A percentile compares a stretch with the other conserved stretches of the same genome.
These are phyloP conservation scores for Globodera ellingtonae DNA, from an alignment of 1,140 invertebrate species.

Conservation along the genomic window DNA sequence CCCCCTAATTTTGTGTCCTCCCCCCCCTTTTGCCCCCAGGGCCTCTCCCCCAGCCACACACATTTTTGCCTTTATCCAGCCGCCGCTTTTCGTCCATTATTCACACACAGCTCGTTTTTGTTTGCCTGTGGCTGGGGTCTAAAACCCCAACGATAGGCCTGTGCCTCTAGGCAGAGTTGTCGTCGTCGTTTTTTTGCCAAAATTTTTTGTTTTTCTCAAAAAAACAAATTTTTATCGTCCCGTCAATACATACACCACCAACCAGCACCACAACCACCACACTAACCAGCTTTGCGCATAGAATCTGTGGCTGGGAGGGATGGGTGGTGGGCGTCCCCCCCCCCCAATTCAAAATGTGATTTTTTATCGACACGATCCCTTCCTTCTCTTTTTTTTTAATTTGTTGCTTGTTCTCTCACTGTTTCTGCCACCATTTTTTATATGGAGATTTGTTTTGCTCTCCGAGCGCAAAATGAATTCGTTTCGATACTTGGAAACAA, in stretches of 20 bases:
- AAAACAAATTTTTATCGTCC: not conserved
- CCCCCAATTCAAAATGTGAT: too few relatives aligned
- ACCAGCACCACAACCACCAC: not conserved
- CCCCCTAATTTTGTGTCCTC: not conserved
- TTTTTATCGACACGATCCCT: not conserved
- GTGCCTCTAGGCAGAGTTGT: not conserved
- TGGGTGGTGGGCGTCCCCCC: not conserved
- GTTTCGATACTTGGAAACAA: not conserved
- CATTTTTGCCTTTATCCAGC: not conserved
- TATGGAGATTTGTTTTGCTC: not conserved
- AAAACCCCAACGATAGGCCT: not conserved
- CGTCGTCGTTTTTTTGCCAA: not conserved
- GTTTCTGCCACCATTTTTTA: too few relatives aligned
- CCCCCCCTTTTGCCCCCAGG: not conserved
- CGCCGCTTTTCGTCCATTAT: not conserved
- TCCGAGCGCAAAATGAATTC: not conserved
- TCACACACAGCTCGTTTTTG: not conserved
- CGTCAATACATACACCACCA: not conserved
- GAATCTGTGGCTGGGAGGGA: conserved; percentile 30
- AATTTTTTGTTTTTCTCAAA: not conserved
- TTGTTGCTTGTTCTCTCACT: not conserved
- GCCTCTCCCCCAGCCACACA: conserved; percentile 2
- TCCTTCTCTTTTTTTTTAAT: conserved; percentile 5
- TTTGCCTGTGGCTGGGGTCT: not conserved
- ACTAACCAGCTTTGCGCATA: not conserved